Conservation (phyloP, 2,113 vertebrate genomes). For the Raphicerus campestris region DNA sequence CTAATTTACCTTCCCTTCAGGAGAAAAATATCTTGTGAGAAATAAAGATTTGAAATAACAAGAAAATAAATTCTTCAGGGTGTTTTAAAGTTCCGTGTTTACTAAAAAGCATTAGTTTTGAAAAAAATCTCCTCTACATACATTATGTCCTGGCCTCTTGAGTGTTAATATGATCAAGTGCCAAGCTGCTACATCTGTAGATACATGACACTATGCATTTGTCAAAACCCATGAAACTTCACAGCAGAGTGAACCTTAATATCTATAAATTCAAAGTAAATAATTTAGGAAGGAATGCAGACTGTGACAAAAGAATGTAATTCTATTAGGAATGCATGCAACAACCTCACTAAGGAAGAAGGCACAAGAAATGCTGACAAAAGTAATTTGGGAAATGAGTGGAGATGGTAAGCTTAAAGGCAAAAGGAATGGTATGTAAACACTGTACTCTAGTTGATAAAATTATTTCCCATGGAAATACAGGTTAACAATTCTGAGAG, state of each 20-base stretch:
- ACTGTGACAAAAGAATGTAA: background rate
- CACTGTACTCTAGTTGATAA: background rate
- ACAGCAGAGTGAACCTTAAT: background rate
- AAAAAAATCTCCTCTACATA: background rate
- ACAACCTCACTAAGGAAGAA: background rate
- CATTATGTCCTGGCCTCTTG: background rate
- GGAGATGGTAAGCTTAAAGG: background rate
- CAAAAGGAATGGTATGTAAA: background rate
- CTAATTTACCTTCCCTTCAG: background rate
- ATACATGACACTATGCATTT: background rate
- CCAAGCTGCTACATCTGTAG: background rate
- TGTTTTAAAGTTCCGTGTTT: background rate
- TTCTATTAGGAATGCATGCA: background rate
- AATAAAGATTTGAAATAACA: background rate
- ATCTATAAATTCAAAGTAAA: background rate
- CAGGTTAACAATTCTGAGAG: background rate
- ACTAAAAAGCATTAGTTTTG: background rate
- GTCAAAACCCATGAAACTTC: background rate
- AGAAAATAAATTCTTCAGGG: background rate
- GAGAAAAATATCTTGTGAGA: background rate
- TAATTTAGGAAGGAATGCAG: background rate
- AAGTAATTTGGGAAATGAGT: background rate
- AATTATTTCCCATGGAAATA: background rate
- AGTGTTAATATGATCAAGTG: background rate
- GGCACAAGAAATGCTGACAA: background rate